Evolutionary conservation across 2,888 invertebrate species (phyloP), one percentile per base, ranked within the genome.

Genomic region (Mesorhabditis spiculigera): DNA sequence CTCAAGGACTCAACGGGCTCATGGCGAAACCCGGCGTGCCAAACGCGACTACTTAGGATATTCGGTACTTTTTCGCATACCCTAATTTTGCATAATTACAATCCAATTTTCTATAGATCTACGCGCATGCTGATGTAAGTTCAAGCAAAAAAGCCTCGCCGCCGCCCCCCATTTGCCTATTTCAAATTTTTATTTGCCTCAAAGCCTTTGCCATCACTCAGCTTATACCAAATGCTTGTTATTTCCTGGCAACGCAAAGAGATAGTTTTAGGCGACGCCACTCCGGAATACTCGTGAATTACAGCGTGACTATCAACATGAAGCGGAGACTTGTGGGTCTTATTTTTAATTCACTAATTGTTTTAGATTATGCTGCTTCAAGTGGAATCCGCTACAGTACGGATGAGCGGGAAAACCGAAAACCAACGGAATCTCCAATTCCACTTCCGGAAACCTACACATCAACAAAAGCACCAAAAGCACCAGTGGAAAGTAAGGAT

Each of bases 1-100:
- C 3, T 63, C 67, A n/a, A 28, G 64, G 43, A 68, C 75, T 3
- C 74, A 74, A 63, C 63, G 68, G 45, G 62, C 50, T 16, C 66
- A 70, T 42, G 70, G 67, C 4, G 1, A 50, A 50, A 10, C 8
- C 8, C 58, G 8, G 8, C 58, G 58, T n/a, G 10, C 8, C 8
- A 50, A 50, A n/a, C 8, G 58, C 8, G 58, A 50, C 58, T 50
- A 50, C n/a, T 50, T 2, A n/a, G 58, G 58, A 10, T 50, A 50
- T n/a, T 50, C 58, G 10, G 58, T 50, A n/a, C 8, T 10, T 50
- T 50, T n/a, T n/a, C 58, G 28, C 28, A 28, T 28, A 28, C 3
- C 28, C 28, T 3, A 28, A 28, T 50, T 50, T n/a, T 13, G 8
- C 58, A 50, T 13, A 50, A 10, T 50, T 50, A 50, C n/a, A 50